phyloP scores from a whole-genome alignment of 30 jellyfish, hydroid and myxozoan species.

The Clytia hemisphaerica region DNA sequence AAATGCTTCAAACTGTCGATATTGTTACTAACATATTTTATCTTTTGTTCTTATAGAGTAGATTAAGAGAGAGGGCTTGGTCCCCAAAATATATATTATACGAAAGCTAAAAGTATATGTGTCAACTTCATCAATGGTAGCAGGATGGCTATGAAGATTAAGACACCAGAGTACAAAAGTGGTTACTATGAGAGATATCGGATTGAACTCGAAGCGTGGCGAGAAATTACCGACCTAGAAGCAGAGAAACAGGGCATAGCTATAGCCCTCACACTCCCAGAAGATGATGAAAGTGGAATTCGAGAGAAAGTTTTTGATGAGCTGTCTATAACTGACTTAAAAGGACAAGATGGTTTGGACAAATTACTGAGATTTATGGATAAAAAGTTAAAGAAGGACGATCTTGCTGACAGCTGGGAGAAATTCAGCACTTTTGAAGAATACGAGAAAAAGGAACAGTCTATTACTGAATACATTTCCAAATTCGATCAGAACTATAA shows the following conservation, averaged over 20 bases:
- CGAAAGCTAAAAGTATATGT: too few species aligned
- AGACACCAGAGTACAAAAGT: too few species aligned
- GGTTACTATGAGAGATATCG: too few species aligned
- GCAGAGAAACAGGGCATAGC: slow-evolving; percentile 18
- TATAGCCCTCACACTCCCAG: slow-evolving; percentile 24
- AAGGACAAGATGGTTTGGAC: slow-evolving; percentile 12
- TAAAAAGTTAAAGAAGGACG: slow-evolving; percentile 1
- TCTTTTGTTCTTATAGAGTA: too few species aligned
- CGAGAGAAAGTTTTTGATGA: slow-evolving; percentile 20
- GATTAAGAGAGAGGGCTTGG: too few species aligned
- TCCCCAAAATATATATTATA: too few species aligned
- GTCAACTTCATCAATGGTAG: too few species aligned
- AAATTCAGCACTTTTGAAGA: not conserved
- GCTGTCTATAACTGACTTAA: too few species aligned
- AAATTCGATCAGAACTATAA: slow-evolving; percentile 4
- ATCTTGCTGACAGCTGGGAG: not conserved
- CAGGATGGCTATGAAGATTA: too few species aligned
- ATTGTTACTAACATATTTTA: too few species aligned
- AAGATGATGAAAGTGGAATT: not conserved
- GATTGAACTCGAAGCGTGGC: slow-evolving; percentile 20
- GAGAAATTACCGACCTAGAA: slow-evolving; percentile 16
- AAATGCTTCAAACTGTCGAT: too few species aligned
- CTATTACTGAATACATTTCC: slow-evolving; percentile 21
- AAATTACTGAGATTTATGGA: slow-evolving; percentile 11
- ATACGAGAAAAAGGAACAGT: not conserved